Conservation (phyloP, 2,113 vertebrate species). For the Motacilla tschutschensis region DNA sequence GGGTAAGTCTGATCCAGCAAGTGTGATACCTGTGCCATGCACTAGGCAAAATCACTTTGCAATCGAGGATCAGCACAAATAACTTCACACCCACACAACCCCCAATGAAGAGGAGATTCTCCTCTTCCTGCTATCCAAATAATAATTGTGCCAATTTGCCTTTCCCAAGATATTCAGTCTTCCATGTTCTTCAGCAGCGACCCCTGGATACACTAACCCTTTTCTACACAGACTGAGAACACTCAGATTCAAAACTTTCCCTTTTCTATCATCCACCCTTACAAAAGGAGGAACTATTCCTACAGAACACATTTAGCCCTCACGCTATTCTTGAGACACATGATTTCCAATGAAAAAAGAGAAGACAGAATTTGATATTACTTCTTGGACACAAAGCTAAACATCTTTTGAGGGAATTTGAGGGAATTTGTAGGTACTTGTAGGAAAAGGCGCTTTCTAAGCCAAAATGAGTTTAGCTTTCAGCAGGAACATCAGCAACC, state of each 20-base stretch:
- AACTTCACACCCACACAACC: neutral
- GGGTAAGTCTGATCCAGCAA: neutral
- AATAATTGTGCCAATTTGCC: neutral
- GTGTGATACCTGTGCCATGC: neutral
- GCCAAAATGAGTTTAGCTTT: neutral
- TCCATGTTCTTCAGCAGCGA: neutral
- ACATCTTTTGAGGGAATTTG: neutral
- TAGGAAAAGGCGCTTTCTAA: neutral
- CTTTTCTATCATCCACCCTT: neutral
- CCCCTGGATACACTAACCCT: neutral
- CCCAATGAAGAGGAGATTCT: rapidly evolving
- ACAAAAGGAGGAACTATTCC: neutral
- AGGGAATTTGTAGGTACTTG: neutral
- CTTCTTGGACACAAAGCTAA: neutral
- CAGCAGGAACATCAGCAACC: neutral
- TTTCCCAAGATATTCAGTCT: neutral
- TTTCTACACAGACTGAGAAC: neutral
- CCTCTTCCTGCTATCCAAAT: neutral
- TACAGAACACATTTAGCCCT: neutral
- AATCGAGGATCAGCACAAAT: neutral
- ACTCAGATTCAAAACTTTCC: neutral
- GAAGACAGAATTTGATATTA: neutral
- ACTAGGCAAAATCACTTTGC: neutral
- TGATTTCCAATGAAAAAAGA: neutral
- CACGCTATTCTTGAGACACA: neutral